phyloP scores from a whole-genome alignment of 2,797 vertebrate species.

The Spheniscus humboldti region DNA sequence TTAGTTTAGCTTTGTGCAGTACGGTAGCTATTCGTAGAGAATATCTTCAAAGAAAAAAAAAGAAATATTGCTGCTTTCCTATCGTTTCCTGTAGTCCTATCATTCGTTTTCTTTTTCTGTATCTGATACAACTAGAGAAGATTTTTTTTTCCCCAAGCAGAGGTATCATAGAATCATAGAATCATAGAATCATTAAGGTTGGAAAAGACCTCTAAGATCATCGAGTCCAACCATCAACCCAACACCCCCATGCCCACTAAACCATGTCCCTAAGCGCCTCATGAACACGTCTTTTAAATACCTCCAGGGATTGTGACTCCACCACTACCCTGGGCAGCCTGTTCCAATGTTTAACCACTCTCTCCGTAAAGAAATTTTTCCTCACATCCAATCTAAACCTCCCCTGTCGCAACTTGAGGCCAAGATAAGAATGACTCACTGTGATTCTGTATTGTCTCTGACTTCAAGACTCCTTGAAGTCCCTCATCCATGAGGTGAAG shows the following conservation, averaged over 20 bases:
- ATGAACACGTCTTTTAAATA: too few relatives aligned
- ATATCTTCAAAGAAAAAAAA: background rate
- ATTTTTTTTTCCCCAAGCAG: background rate
- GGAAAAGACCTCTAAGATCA: too few relatives aligned
- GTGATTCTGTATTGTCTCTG: background rate
- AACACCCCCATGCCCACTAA: too few relatives aligned
- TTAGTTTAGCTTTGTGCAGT: background rate
- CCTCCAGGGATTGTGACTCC: too few relatives aligned
- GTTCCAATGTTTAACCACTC: too few relatives aligned
- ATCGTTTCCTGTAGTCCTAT: background rate
- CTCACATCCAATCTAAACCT: too few relatives aligned
- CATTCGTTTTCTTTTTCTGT: background rate
- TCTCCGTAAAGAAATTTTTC: too few relatives aligned
- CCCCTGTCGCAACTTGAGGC: too few relatives aligned
- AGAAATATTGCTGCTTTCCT: background rate
- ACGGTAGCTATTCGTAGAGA: background rate
- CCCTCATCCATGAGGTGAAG: background rate
- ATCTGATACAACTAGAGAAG: background rate
- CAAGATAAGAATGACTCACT: background rate
- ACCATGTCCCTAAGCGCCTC: too few relatives aligned
- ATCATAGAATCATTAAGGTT: too few relatives aligned
- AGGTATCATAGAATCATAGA: background rate
- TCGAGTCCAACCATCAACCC: too few relatives aligned
- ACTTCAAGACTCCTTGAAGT: background rate
- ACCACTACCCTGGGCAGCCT: too few relatives aligned